A percentile compares a stretch with the other conserved stretches of the same genome.
Evolutionary conservation across 2,113 vertebrate species (phyloP).

Genomic region (Arothron firmamentum): DNA sequence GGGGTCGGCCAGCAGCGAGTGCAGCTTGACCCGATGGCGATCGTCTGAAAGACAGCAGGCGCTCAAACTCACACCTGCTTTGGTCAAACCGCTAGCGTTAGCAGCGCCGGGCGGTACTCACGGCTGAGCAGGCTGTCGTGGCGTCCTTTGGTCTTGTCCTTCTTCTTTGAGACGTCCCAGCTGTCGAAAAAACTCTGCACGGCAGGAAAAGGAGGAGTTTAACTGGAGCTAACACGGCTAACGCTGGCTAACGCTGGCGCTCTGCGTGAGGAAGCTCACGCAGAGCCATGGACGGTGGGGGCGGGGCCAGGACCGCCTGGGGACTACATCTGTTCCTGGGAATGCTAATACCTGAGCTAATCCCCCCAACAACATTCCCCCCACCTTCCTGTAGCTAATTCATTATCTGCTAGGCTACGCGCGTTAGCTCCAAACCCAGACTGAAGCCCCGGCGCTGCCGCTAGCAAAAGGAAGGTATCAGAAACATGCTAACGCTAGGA

Average conservation of each 20-base stretch:
- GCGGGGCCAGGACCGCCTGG: background rate
- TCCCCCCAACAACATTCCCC: background rate
- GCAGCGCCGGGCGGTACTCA: slow-evolving; percentile 48
- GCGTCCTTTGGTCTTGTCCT: slow-evolving; percentile 88
- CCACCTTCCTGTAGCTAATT: slow-evolving; percentile 9
- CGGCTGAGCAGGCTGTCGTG: slow-evolving; percentile 70
- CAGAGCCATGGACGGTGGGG: background rate
- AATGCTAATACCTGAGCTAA: slow-evolving; percentile 35
- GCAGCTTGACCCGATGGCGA: slow-evolving; percentile 88
- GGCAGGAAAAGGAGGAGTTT: background rate
- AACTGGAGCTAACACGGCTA: background rate
- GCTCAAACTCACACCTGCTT: background rate
- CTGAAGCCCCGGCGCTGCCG: no score
- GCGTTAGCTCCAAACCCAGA: no score
- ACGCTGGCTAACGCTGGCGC: slow-evolving; percentile 17
- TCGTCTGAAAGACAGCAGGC: slow-evolving; percentile 76
- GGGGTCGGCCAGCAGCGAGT: slow-evolving; percentile 87
- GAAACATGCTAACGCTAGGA: no score
- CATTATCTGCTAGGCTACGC: background rate
- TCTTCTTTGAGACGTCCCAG: slow-evolving; percentile 94
- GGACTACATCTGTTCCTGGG: slow-evolving; percentile 38
- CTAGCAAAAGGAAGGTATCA: no score
- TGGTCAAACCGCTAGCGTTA: no score
- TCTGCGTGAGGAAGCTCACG: slow-evolving; percentile 13
- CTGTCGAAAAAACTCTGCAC: slow-evolving; percentile 92